Conservation (phyloP, 2,888 invertebrate species). For the Junonia oenone region DNA sequence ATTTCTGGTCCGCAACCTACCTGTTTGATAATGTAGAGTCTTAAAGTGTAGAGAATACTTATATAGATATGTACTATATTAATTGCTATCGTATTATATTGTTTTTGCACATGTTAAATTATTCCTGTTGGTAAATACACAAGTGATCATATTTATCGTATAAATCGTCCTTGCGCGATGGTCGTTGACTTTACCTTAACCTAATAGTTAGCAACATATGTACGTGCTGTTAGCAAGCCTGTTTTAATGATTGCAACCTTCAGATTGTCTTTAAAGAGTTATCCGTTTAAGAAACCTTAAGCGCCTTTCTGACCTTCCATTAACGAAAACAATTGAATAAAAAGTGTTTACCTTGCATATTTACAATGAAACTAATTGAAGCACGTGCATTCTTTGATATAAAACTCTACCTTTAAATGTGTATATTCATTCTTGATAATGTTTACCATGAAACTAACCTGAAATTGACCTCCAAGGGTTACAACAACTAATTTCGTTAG, state of each 20-base stretch:
- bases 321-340: slow-evolving; percentile 9
- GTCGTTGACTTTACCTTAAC: slow-evolving; percentile 23
- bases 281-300: slow-evolving; percentile 7
- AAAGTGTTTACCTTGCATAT: neutral
- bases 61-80: neutral
- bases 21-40: slow-evolving; percentile 1
- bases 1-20: slow-evolving; percentile 32
- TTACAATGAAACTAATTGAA: neutral
- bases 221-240: slow-evolving; percentile 15
- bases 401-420: too few relatives aligned
- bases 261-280: slow-evolving; percentile 6
- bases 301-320: slow-evolving; percentile 12
- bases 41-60: too few relatives aligned
- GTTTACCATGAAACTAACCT: neutral
- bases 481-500: neutral
- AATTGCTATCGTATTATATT: neutral
- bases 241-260: slow-evolving; percentile 16
- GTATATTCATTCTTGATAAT: too few relatives aligned
- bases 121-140: neutral
- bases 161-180: slow-evolving; percentile 14
- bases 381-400: neutral
- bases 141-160: slow-evolving; percentile 1
- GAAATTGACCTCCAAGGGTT: neutral
- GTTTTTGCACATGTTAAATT: neutral
- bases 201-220: slow-evolving; percentile 14